Evolutionary conservation across 2,113 vertebrate genomes (phyloP).

Genomic region (Kryptolebias marmoratus): DNA sequence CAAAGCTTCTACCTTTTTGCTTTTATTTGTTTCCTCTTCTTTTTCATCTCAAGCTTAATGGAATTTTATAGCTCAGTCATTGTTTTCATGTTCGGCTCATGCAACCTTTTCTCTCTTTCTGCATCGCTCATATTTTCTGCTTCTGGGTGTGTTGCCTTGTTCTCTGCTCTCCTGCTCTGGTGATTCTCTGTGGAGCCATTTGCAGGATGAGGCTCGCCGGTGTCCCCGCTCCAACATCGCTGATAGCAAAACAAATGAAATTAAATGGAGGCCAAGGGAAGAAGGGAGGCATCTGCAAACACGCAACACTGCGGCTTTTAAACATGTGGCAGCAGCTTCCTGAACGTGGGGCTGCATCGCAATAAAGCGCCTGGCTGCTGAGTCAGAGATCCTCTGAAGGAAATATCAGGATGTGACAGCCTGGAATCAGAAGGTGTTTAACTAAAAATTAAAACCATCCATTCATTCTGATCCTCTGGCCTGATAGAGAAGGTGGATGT

Average conservation of each 20-base stretch:
- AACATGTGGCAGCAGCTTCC: neutral
- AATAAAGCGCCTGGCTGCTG: neutral
- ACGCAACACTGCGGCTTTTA: neutral
- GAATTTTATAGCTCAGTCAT: slow-evolving; percentile 18
- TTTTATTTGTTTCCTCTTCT: neutral
- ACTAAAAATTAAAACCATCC: too few species aligned
- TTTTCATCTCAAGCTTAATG: slow-evolving; percentile 29
- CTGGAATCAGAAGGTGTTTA: too few species aligned
- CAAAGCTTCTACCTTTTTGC: slow-evolving; percentile 19
- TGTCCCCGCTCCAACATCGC: slow-evolving; percentile 54
- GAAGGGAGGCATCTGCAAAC: slow-evolving; percentile 12
- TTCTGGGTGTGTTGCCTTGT: slow-evolving; percentile 42
- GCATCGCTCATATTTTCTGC: slow-evolving; percentile 48
- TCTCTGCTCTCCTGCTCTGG: slow-evolving; percentile 42
- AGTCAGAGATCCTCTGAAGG: too few species aligned
- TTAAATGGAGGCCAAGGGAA: slow-evolving; percentile 35
- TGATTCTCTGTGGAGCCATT: slow-evolving; percentile 45
- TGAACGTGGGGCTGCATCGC: neutral
- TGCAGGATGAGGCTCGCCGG: slow-evolving; percentile 49
- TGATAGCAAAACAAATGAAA: slow-evolving; percentile 59
- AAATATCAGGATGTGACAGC: too few species aligned
- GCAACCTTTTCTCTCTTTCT: slow-evolving; percentile 36
- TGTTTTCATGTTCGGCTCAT: neutral
- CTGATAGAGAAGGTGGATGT: too few species aligned
- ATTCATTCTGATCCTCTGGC: too few species aligned